Conservation (phyloP, 2,797 vertebrate species). For the Micropoecilia bifurca region DNA sequence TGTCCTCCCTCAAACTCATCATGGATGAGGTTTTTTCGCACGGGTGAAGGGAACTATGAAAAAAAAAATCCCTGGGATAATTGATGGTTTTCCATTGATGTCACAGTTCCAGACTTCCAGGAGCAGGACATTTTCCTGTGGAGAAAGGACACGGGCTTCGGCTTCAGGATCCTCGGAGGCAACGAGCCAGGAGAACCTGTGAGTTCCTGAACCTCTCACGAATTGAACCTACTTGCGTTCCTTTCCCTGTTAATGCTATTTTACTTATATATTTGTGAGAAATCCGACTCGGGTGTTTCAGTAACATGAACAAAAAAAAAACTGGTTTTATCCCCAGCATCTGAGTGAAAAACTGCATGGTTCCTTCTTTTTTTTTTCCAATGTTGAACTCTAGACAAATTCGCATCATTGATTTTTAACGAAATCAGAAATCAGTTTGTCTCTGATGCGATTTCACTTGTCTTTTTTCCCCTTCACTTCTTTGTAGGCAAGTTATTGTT, state of each 20-base stretch:
- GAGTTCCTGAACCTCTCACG: conserved; percentile 46
- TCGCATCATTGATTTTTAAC: conserved; percentile 31
- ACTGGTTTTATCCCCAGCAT: not conserved
- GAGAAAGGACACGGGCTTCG: conserved; percentile 99
- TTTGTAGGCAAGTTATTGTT: conserved; percentile 41
- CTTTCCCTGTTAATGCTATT: conserved; percentile 7
- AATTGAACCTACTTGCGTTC: conserved; percentile 13
- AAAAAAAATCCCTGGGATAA: not conserved
- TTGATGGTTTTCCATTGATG: conserved; percentile 39
- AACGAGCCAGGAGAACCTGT: conserved; percentile 98
- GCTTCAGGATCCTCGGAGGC: conserved; percentile 98
- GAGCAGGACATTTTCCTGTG: conserved; percentile 99
- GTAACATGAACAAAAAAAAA: conserved; percentile 17
- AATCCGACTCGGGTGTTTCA: conserved; percentile 16
- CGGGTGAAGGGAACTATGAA: conserved; percentile 5
- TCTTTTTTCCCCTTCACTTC: conserved; percentile 4
- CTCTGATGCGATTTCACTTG: conserved; percentile 55
- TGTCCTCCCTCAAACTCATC: not conserved
- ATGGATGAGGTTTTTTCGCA: not conserved
- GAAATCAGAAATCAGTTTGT: conserved; percentile 13
- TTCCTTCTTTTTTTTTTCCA: not conserved
- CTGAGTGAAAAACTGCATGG: conserved; percentile 1
- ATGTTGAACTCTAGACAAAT: conserved; percentile 11
- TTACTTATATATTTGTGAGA: conserved; percentile 2
- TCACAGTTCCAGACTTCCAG: conserved; percentile 96